Conservation (phyloP, 1,140 invertebrate genomes). For the Odontomachus brunneus region DNA sequence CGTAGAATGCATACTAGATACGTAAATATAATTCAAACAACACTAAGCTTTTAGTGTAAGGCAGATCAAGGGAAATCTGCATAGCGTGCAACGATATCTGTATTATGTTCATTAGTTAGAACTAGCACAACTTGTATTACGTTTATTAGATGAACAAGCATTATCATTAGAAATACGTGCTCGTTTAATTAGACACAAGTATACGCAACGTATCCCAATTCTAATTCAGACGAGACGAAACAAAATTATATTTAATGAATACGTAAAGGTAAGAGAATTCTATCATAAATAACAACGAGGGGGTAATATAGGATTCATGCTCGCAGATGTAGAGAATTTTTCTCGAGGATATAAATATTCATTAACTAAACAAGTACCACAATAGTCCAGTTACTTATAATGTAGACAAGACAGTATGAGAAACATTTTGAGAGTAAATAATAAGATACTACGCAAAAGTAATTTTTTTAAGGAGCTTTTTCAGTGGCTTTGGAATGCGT, state of each 20-base stretch:
- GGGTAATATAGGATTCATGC: no score
- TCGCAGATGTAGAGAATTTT: no score
- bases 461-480: no score
- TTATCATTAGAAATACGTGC: conserved; percentile 5
- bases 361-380: no score
- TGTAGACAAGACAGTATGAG: no score
- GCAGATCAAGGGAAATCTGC: neutral
- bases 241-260: neutral
- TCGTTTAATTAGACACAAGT: neutral
- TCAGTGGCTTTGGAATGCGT: no score
- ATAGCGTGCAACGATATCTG: neutral
- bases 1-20: neutral
- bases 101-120: conserved; percentile 27
- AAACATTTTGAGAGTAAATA: no score
- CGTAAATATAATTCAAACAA: conserved; percentile 4
- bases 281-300: no score
- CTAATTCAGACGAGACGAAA: neutral
- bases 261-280: no score
- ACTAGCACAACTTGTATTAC: neutral
- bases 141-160: conserved; percentile 18
- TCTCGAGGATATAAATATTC: no score
- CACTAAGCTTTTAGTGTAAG: conserved; percentile 9
- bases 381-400: no score
- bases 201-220: neutral
- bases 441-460: no score